Evolutionary conservation across 2,797 vertebrate genomes (phyloP), one percentile per base, ranked within the genome.

Genomic region (Clamator glandarius): DNA sequence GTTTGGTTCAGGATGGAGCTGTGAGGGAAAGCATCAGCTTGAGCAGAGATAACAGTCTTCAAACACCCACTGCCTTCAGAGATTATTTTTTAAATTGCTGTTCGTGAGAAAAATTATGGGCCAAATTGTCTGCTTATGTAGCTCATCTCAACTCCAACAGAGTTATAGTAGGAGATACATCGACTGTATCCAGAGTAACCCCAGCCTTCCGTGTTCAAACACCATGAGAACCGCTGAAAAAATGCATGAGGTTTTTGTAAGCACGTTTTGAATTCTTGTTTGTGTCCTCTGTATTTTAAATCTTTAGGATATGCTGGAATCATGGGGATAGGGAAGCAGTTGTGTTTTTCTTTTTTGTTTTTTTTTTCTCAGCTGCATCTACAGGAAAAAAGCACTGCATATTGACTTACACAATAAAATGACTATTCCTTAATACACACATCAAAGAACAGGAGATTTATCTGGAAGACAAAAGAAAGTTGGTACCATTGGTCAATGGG

Each of bases 81-180:
- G 86, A 87, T 96, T 57, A 59, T 76, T n/a, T 70, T 92, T 87
- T 16, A 92, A 89, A 95, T 89, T 82, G 77, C 74, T 52, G 59
- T 77, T 73, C 5, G 11, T 1, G 19, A 77, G 64, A 84, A 88
- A 83, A 92, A 89, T 69, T 12, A 76, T 46, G 80, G 92, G 78
- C 90, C 74, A 79, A 91, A 90, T 80, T 82, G 75, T 82, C 48
- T 87, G 88, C 33, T 86, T 82, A 35, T 70, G 90, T 73, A 93
- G 89, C 77, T 92, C 91, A 54, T 92, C 83, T 88, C 70, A 69
- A 3, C 48, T 89, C 93, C 94, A 93, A 21, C 83, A 93, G 94
- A 84, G 90, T 15, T 91, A 11, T 48, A 81, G 63, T 48, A 52
- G 83, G 39, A 84, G 74, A 76, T 63, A 25, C 6, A 31, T 35